phyloP scores from a whole-genome alignment of 64 coral and sea anemone genomes.

The Cladopsammia gracilis region DNA sequence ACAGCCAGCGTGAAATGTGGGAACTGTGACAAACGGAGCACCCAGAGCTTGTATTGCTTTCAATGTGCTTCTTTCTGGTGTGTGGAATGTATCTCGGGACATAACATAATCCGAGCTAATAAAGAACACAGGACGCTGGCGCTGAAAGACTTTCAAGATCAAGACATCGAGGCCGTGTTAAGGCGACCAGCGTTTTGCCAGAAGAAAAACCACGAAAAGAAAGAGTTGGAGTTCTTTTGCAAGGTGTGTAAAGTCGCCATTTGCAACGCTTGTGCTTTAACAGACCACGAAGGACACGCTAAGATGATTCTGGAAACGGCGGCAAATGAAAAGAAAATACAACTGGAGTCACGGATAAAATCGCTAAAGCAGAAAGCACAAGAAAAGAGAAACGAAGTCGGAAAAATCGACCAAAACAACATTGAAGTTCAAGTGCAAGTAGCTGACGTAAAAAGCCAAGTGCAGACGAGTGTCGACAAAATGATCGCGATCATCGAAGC shows the following conservation, averaged over 20 bases:
- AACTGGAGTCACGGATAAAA: neutral
- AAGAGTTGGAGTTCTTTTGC: neutral
- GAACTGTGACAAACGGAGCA: neutral
- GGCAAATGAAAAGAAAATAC: neutral
- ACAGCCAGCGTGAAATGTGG: neutral
- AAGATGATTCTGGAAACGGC: neutral
- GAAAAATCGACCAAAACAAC: neutral
- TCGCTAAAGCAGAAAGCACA: neutral
- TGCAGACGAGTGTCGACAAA: too few species aligned
- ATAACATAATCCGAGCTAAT: neutral
- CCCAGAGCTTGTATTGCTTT: neutral
- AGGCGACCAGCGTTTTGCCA: neutral
- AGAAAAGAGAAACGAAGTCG: neutral
- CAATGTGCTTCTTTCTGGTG: neutral
- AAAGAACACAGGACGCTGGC: neutral
- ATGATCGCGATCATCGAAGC: too few species aligned
- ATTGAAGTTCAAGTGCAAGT: neutral
- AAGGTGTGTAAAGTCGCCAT: neutral
- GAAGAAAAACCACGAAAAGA: neutral
- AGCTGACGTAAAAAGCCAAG: too few species aligned
- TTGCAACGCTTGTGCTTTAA: conserved; percentile 3
- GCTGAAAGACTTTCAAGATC: conserved; percentile 17
- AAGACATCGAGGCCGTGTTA: conserved; percentile 8
- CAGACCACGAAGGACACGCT: neutral
- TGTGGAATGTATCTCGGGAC: neutral